Evolutionary conservation across 2,797 vertebrate genomes (phyloP).

Genomic region (Halcyon smyrnensis): DNA sequence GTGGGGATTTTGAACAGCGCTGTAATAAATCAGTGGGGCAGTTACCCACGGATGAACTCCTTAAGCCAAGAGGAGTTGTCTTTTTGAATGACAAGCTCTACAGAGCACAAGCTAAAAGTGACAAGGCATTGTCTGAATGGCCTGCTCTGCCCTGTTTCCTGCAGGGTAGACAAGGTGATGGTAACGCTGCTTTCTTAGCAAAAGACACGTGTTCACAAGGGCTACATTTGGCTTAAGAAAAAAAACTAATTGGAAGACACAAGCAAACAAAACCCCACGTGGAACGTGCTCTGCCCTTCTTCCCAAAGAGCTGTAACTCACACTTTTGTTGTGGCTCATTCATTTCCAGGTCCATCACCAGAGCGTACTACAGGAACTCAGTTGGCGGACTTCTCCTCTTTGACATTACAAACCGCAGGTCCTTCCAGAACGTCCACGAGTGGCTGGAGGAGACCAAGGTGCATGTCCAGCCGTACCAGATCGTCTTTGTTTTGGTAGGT

Average conservation of each 20-base stretch:
- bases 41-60: neutral
- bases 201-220: rapidly evolving
- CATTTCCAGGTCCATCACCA: conserved; percentile 92
- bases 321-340: neutral
- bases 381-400: conserved; percentile 98
- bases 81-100: neutral
- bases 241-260: neutral
- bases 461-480: conserved; percentile 96
- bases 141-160: neutral
- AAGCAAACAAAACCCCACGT: neutral
- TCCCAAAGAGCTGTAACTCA: neutral
- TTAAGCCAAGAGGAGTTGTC: neutral
- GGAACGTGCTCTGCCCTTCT: neutral
- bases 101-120: neutral
- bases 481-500: conserved; percentile 96
- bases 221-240: neutral
- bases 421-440: conserved; percentile 98
- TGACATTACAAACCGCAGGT: conserved; percentile 97
- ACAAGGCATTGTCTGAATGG: neutral
- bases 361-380: conserved; percentile 98
- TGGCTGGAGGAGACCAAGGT: conserved; percentile 98
- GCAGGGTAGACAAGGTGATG: neutral
- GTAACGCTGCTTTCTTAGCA: neutral
- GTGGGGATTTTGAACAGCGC: neutral
- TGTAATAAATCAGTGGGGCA: neutral